A percentile compares a stretch with the other conserved stretches of the same genome.
Evolutionary conservation across 2,797 vertebrate species (phyloP).

Genomic region (Rhabdomys pumilio): DNA sequence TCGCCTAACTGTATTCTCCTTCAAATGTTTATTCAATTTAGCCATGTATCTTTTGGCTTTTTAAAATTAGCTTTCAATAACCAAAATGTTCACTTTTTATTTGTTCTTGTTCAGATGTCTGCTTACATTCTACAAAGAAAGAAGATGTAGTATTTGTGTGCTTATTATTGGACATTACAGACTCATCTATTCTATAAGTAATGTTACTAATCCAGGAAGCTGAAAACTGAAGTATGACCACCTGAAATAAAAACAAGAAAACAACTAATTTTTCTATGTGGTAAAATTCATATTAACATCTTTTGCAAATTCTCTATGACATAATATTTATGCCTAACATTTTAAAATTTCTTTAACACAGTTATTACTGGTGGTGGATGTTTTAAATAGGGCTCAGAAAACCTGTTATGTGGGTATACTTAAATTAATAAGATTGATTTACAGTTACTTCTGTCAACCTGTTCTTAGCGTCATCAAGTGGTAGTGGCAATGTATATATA

Average conservation of each 20-base stretch:
- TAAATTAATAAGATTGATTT: slow-evolving; percentile 25
- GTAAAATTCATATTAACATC: background rate
- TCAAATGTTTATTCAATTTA: background rate
- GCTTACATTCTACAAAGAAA: background rate
- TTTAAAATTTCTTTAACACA: background rate
- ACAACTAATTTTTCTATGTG: background rate
- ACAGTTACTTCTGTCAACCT: background rate
- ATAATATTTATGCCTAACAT: background rate
- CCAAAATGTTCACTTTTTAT: background rate
- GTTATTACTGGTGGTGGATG: background rate
- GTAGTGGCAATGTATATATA: background rate
- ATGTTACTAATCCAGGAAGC: background rate
- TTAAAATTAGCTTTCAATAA: background rate
- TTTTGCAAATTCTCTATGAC: slow-evolving; percentile 17
- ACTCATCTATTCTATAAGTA: background rate
- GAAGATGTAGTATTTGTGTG: background rate
- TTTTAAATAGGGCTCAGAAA: background rate
- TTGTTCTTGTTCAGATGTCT: background rate
- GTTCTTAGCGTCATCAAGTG: background rate
- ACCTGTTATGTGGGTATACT: background rate
- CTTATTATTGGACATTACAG: background rate
- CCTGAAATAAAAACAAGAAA: background rate
- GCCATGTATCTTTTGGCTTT: background rate
- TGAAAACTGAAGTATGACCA: background rate
- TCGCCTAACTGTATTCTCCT: background rate